Conservation (phyloP, 2,888 invertebrate genomes). For the Dromius quadrimaculatus region DNA sequence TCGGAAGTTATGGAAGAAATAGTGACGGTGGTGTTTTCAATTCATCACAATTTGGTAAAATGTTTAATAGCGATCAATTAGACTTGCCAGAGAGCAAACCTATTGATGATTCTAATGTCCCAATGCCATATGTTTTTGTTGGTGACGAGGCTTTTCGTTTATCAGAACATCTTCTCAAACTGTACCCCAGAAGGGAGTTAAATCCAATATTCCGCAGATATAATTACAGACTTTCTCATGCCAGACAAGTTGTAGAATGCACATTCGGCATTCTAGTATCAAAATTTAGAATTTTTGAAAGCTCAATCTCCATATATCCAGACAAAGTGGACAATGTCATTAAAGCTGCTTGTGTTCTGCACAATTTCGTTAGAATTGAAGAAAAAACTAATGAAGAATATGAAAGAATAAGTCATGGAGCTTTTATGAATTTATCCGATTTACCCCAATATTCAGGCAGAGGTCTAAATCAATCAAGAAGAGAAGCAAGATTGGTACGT, state of each 20-base stretch:
- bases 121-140: constrained; percentile 22
- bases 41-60: constrained; percentile 10
- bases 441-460: constrained; percentile 27
- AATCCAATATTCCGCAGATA: constrained; percentile 1
- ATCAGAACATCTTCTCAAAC: constrained; percentile 24
- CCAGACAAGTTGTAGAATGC: constrained; percentile 25
- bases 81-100: constrained; percentile 6
- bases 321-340: constrained; percentile 17
- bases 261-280: constrained; percentile 21
- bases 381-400: constrained; percentile 19
- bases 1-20: constrained; percentile 25
- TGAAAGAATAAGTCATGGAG: constrained; percentile 21
- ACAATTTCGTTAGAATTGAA: too few species aligned
- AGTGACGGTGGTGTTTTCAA: constrained; percentile 28
- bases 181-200: constrained; percentile 26
- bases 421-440: constrained; percentile 8
- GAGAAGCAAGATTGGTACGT: constrained; percentile 19
- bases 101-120: neutral
- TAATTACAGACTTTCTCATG: constrained; percentile 21
- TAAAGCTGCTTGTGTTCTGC: constrained; percentile 29
- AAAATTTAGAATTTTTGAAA: constrained; percentile 32
- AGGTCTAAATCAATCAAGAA: constrained; percentile 23
- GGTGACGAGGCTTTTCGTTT: constrained; percentile 26
- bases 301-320: neutral
- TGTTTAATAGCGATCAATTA: constrained; percentile 11